phyloP scores from a whole-genome alignment of 1,140 invertebrate genomes.

The Stegodyphus dumicola region DNA sequence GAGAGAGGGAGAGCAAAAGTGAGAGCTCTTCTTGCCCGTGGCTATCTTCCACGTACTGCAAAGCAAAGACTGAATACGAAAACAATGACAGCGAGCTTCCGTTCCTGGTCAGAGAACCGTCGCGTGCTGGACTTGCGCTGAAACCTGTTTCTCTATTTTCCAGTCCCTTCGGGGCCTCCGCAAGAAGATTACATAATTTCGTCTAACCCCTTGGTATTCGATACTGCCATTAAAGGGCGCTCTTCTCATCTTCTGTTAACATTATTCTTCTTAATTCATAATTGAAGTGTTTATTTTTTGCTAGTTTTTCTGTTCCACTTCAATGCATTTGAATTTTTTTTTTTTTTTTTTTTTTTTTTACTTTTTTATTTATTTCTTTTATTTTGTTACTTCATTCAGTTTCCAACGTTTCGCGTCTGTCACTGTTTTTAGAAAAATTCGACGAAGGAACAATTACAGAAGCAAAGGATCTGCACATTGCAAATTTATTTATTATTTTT shows the following conservation, averaged over 20 bases:
- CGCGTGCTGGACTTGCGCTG: neutral
- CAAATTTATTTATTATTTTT: too few species aligned
- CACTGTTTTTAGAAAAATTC: too few species aligned
- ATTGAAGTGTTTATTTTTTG: constrained; percentile 24
- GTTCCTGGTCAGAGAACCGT: neutral
- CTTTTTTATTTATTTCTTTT: too few species aligned
- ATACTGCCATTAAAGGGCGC: too few species aligned
- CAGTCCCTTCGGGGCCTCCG: constrained; percentile 15
- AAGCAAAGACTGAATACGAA: constrained; percentile 20
- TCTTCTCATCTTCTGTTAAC: neutral
- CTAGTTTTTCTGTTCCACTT: neutral
- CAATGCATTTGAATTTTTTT: too few species aligned
- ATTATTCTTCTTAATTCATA: constrained; percentile 9
- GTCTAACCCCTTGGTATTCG: too few species aligned
- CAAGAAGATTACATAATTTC: neutral
- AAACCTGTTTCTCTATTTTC: neutral
- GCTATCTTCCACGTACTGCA: neutral
- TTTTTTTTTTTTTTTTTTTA: too few species aligned
- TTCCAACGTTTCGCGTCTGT: too few species aligned
- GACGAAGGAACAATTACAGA: too few species aligned
- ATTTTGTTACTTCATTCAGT: too few species aligned
- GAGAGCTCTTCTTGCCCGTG: neutral
- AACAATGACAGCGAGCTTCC: constrained; percentile 37
- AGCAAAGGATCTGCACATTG: too few species aligned
- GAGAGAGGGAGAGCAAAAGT: neutral